Evolutionary conservation across 2,888 invertebrate genomes (phyloP).

Genomic region (Gari tellinella): DNA sequence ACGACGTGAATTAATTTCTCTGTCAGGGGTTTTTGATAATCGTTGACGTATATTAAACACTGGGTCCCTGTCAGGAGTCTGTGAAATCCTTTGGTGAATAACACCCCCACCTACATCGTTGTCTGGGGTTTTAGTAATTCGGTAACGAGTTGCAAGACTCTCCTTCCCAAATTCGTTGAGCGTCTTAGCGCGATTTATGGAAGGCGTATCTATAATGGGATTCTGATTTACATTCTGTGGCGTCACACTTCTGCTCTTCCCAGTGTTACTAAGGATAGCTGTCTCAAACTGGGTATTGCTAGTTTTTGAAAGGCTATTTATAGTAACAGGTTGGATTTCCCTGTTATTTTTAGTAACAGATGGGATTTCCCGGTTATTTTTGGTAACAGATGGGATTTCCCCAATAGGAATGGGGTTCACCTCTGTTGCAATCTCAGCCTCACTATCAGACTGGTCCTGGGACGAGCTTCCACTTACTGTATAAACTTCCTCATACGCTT

Average conservation of each 20-base stretch:
- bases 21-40: conserved; percentile 48
- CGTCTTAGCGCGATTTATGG: conserved; percentile 43
- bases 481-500: conserved; percentile 74
- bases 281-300: background rate
- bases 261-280: conserved; percentile 7
- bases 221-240: background rate
- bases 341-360: conserved; percentile 22
- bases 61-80: conserved; percentile 41
- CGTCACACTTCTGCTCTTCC: conserved; percentile 1
- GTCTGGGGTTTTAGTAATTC: conserved; percentile 51
- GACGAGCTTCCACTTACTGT: conserved; percentile 73
- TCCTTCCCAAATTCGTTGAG: conserved; percentile 47
- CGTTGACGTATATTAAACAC: conserved; percentile 21
- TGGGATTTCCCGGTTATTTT: background rate
- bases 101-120: conserved; percentile 16
- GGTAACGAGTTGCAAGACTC: conserved; percentile 41
- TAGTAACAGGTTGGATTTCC: conserved; percentile 1
- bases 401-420: conserved; percentile 11
- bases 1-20: conserved; percentile 36
- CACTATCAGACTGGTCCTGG: conserved; percentile 64
- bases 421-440: conserved; percentile 44
- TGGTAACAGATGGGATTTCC: background rate
- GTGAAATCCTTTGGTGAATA: conserved; percentile 35
- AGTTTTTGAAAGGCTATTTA: background rate
- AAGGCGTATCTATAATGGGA: background rate